Conservation (phyloP, 2,113 vertebrate genomes). For the Crypturellus undulatus region DNA sequence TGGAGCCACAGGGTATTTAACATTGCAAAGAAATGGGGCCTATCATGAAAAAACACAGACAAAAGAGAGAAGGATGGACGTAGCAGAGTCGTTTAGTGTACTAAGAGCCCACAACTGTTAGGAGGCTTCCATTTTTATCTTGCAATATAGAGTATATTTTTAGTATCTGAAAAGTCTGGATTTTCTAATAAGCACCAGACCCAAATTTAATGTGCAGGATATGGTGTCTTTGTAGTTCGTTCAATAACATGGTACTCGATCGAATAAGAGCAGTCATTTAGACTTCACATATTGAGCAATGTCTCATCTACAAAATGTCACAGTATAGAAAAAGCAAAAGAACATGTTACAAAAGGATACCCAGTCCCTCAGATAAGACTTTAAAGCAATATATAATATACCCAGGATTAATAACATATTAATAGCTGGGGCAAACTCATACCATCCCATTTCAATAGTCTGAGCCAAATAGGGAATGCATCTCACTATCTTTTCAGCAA, state of each 20-base stretch:
- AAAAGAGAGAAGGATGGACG: slow-evolving; percentile 7
- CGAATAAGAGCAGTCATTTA: slow-evolving; percentile 70
- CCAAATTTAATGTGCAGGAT: slow-evolving; percentile 74
- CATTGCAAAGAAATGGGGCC: background rate
- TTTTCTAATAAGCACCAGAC: slow-evolving; percentile 72
- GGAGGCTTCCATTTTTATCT: slow-evolving; percentile 48
- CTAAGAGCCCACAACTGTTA: background rate
- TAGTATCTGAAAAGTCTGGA: slow-evolving; percentile 75
- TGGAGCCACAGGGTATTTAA: background rate
- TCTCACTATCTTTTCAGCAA: slow-evolving; percentile 60
- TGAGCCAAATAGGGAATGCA: slow-evolving; percentile 64
- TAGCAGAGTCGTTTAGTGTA: slow-evolving; percentile 19
- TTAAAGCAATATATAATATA: slow-evolving; percentile 68
- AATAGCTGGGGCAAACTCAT: slow-evolving; percentile 69
- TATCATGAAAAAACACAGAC: background rate
- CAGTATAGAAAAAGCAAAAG: slow-evolving; percentile 63
- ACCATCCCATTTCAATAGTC: slow-evolving; percentile 61
- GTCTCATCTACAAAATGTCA: slow-evolving; percentile 73
- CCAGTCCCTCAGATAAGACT: slow-evolving; percentile 66
- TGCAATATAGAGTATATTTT: slow-evolving; percentile 42
- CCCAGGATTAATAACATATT: slow-evolving; percentile 70
- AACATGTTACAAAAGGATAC: slow-evolving; percentile 67
- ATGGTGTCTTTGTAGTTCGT: slow-evolving; percentile 61
- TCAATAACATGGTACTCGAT: slow-evolving; percentile 71
- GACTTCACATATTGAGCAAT: slow-evolving; percentile 70